Base-by-base conservation (phyloP, 2,797 vertebrate genomes). In the Tadarida brasiliensis region DNA sequence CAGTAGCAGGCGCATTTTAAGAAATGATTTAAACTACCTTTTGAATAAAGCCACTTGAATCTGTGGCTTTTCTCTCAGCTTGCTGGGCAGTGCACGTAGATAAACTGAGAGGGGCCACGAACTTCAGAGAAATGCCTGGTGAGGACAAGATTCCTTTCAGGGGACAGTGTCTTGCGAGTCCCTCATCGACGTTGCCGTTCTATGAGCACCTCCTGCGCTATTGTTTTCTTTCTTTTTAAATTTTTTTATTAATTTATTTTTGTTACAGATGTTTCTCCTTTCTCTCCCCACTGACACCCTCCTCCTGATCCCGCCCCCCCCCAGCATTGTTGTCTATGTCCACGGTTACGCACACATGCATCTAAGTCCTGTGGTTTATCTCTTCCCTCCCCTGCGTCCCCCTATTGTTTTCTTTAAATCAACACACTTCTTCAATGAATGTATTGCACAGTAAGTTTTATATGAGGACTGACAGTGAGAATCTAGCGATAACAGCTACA, bases 391-490 rank as follows among this genome's bases (percentile, higher is more conserved):
- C 7, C 39, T 7, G 7, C 39, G 39, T 44, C 39, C 39, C 39
- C 39, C 35, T 3, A 3, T 30, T n/a, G 19, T 35, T 73, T 57
- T 28, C 56, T 87, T 61, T 24, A 57, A 35, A 91, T 67, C 80
- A 90, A 91, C 47, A 57, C 70, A 51, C 65, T 67, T 86, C 39
- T 91, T 67, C 81, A 73, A 71, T 28, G 74, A 91, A 80, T 84
- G 17, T 56, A 83, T 91, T 39, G 57, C 95, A 73, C 33, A 80
- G 59, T 33, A 67, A 19, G 67, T 89, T 94, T 86, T 84, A 47
- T 68, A 68, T 89, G 51, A 77, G 59, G 91, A 77, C 51, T 88
- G 92, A 88, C 94, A 92, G 73, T 54, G 56, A 88, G 86, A 82
- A 95, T 47, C 89, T 16, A 65, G 59, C 5, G n/a, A 85, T 94